These are phyloP conservation scores for Tupaia tana DNA, from an alignment of 2,113 vertebrate species.

Conservation along the genomic window DNA sequence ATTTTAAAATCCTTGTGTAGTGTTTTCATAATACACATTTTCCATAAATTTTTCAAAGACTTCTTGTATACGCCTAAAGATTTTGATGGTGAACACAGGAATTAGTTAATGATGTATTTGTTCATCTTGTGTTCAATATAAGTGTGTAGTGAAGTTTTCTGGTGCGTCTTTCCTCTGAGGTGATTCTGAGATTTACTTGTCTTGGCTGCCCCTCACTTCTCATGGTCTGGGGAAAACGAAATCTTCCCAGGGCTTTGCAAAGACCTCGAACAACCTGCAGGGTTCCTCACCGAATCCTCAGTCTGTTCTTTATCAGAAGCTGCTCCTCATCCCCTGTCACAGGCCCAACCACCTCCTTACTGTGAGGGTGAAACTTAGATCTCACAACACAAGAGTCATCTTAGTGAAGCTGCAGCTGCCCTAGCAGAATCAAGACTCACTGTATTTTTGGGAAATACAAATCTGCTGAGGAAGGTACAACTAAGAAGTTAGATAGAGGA, in stretches of 20 bases:
- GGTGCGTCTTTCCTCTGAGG: background rate
- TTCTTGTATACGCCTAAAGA: background rate
- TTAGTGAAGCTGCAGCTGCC: background rate
- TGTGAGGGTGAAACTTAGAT: conserved; percentile 56
- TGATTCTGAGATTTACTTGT: background rate
- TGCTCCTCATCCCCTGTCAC: background rate
- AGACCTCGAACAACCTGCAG: background rate
- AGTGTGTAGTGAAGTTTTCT: background rate
- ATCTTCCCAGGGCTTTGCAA: conserved; percentile 29
- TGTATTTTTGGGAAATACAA: background rate
- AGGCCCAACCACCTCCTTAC: conserved; percentile 12
- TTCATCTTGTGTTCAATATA: background rate
- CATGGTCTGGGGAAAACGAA: background rate
- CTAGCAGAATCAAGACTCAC: background rate
- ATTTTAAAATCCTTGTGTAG: no score
- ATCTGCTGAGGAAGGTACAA: background rate
- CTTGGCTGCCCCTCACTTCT: background rate
- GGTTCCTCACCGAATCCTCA: background rate
- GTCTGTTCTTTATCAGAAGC: background rate
- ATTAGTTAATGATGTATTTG: background rate
- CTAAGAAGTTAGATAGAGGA: background rate
- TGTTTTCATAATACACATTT: no score
- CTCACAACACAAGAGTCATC: background rate
- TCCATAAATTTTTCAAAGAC: no score
- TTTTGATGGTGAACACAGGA: background rate